phyloP scores from a whole-genome alignment of 2,888 invertebrate species.

The Esperia sulphurella region DNA sequence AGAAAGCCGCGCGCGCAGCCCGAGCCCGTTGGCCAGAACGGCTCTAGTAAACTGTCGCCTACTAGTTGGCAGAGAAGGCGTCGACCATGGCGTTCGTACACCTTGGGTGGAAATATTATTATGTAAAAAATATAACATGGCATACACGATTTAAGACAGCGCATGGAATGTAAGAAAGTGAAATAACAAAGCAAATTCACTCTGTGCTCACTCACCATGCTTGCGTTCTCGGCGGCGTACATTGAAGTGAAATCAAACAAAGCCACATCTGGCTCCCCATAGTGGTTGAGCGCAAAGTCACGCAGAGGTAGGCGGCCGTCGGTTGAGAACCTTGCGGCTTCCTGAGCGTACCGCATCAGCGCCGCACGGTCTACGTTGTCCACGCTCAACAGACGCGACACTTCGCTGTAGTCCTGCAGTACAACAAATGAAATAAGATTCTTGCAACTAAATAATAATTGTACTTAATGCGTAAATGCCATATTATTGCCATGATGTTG shows the following conservation, averaged over 20 bases:
- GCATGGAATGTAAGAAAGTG: not conserved
- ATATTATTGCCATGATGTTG: no score
- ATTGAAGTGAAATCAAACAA: slow-evolving; percentile 99
- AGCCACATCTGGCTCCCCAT: slow-evolving; percentile 97
- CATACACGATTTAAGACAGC: no score
- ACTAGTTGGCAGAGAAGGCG: slow-evolving; percentile 93
- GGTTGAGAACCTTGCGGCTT: slow-evolving; percentile 97
- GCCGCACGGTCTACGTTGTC: slow-evolving; percentile 95
- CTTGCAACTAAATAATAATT: no score
- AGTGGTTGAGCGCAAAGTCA: slow-evolving; percentile 98
- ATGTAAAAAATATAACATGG: no score
- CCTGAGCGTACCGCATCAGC: slow-evolving; percentile 93
- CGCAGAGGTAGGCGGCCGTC: slow-evolving; percentile 90
- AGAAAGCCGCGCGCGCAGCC: slow-evolving; percentile 98
- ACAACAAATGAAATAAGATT: no score
- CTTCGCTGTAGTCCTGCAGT: slow-evolving; percentile 91
- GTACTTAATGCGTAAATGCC: no score
- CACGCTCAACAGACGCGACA: slow-evolving; percentile 89
- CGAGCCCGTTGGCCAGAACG: slow-evolving; percentile 99
- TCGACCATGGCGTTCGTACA: slow-evolving; percentile 81
- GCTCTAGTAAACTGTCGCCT: slow-evolving; percentile 97
- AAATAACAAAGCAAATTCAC: not conserved
- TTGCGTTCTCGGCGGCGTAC: slow-evolving; percentile 98
- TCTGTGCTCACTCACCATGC: slow-evolving; percentile 81
- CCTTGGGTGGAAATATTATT: slow-evolving; percentile 35